A percentile compares a stretch with the other conserved stretches of the same genome.
These are phyloP conservation scores for Alethe diademata DNA, from an alignment of 2,113 vertebrate genomes.

Conservation along the genomic window DNA sequence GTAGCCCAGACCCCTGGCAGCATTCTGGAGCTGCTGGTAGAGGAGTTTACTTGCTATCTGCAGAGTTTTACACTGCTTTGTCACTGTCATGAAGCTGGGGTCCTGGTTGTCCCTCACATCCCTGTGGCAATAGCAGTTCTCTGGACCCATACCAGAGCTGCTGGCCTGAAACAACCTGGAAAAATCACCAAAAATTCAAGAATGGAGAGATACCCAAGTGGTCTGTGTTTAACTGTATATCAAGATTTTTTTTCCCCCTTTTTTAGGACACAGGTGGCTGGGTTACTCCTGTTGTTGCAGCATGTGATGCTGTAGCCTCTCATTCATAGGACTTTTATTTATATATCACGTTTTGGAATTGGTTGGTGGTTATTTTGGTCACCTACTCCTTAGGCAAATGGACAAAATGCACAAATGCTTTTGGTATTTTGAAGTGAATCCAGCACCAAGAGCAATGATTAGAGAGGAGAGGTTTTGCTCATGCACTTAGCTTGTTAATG, in stretches of 20 bases:
- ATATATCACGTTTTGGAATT: not conserved
- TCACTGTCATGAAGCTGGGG: not conserved
- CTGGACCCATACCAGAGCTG: not conserved
- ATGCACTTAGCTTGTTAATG: not conserved
- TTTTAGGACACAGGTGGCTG: not conserved
- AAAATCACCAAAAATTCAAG: not conserved
- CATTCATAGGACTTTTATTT: not conserved
- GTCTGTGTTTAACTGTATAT: not conserved
- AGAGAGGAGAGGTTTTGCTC: constrained; percentile 6
- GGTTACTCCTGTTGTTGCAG: not conserved
- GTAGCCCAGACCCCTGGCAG: not conserved
- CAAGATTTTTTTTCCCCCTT: not conserved
- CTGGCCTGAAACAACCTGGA: not conserved
- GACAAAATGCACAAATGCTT: not conserved
- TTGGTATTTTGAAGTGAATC: not conserved
- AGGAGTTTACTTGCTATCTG: not conserved
- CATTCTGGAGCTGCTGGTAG: not conserved
- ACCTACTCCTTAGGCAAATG: not conserved
- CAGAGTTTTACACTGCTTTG: not conserved
- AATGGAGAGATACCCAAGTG: not conserved
- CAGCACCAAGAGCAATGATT: constrained; percentile 27
- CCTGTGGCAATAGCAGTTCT: not conserved
- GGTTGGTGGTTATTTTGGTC: not conserved
- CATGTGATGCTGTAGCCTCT: not conserved
- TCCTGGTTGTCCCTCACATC: not conserved